Evolutionary conservation across 2,888 invertebrate genomes (phyloP).

Genomic region (Drosophila affinis): DNA sequence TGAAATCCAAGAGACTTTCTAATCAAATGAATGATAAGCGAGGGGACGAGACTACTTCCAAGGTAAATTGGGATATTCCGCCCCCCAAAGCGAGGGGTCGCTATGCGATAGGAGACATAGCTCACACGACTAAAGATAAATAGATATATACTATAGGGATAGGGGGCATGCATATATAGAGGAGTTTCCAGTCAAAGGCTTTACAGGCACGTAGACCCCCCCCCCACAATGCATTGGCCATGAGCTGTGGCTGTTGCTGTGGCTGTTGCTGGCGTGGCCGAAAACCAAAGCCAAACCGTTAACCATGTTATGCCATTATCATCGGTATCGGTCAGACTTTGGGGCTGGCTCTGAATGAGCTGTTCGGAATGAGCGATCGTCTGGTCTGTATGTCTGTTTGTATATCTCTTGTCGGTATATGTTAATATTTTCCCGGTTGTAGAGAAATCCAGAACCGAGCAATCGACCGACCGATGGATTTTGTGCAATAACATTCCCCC

Average conservation of each 20-base stretch:
- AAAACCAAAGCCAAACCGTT: conserved; percentile 19
- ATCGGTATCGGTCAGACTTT: conserved; percentile 37
- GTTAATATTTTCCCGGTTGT: too few relatives aligned
- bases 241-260: not conserved
- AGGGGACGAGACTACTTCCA: not conserved
- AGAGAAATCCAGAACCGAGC: conserved; percentile 31
- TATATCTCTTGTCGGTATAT: too few relatives aligned
- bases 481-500: conserved; percentile 61
- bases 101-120: not conserved
- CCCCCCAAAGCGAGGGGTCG: not conserved
- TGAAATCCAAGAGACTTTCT: not conserved
- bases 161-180: not conserved
- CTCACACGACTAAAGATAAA: not conserved
- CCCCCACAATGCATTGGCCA: not conserved
- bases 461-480: not conserved
- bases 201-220: conserved; percentile 34
- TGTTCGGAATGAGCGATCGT: conserved; percentile 39
- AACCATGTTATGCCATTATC: conserved; percentile 43
- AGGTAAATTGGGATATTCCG: not conserved
- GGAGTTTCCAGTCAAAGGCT: not conserved
- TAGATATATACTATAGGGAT: too few relatives aligned
- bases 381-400: not conserved
- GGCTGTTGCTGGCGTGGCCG: conserved; percentile 13
- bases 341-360: conserved; percentile 3
- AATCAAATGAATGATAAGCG: not conserved